phyloP scores from a whole-genome alignment of 2,888 invertebrate species.

The Leptinotarsa tumamoca region DNA sequence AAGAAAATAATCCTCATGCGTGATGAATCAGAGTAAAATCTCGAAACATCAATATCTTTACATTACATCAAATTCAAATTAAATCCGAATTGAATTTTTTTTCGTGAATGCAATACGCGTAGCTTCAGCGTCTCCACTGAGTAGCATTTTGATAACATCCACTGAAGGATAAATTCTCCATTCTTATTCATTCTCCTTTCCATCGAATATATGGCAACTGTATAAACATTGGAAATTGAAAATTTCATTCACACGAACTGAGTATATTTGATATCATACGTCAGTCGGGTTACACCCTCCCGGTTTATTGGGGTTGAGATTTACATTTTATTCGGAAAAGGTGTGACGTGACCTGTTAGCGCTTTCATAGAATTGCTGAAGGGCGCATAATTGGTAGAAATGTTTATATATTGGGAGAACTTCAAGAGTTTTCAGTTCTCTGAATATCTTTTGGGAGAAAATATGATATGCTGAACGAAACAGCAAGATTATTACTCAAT shows the following conservation, averaged over 20 bases:
- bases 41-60: neutral
- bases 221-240: constrained; percentile 34
- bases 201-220: constrained; percentile 16
- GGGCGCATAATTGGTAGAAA: constrained; percentile 8
- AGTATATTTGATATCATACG: constrained; percentile 14
- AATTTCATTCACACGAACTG: constrained; percentile 23
- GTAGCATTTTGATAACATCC: neutral
- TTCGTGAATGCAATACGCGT: neutral
- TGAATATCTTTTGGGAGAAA: no score
- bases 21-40: no score
- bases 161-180: neutral
- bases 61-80: neutral
- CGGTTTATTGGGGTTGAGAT: constrained; percentile 10
- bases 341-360: constrained; percentile 10
- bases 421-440: no score
- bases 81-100: neutral
- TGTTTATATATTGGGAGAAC: neutral
- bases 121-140: neutral
- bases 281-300: constrained; percentile 7
- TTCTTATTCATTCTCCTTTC: constrained; percentile 6
- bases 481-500: no score
- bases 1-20: no score
- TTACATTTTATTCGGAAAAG: constrained; percentile 18
- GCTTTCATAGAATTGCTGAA: constrained; percentile 9
- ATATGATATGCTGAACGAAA: no score